Evolutionary conservation across 2,888 invertebrate species (phyloP), one percentile per base, ranked within the genome.

Genomic region (Chrysolina americana): DNA sequence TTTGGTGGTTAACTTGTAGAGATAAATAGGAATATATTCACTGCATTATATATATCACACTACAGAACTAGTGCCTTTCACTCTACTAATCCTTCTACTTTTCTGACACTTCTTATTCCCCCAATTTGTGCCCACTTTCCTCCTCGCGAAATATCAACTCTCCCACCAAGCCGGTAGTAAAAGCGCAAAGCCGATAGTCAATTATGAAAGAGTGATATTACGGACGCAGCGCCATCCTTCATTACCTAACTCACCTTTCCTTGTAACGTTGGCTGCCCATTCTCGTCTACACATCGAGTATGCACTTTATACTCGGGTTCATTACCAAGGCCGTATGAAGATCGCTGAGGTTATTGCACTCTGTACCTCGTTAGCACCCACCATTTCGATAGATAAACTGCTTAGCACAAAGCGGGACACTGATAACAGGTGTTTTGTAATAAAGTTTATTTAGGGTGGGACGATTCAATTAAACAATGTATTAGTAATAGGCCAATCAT

Each of bases 271-370:
- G 9, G 59, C 28, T 62, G 41, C 63, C 36, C 48, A 44, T 59
- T 59, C 69, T 13, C 69, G 41, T 62, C 76, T 66, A 23, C 63
- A 36, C 63, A 50, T 50, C 62, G 48, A 63, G 19, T 62, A 69
- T 78, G 78, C 78, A 80, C 76, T 77, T 79, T 78, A 77, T 74
- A 70, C 71, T 73, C 73, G 76, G 80, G 82, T 82, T 82, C 83
- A 82, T 81, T 82, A 81, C 80, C 83, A 83, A 84, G 83, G 83
- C 82, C 83, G 84, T 82, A 81, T 80, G 81, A 82, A 83, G 83
- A 83, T 80, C 81, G 81, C 76, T 70, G 71, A 78, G 83, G 80
- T 82, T 79, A 76, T 68, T 78, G 83, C 81, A 76, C 81, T 76
- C 69, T 64, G 50, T 28, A 36, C 73, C 70, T 74, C 70, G 70